A percentile compares a stretch with the other conserved stretches of the same genome.
Evolutionary conservation across 2,113 vertebrate genomes (phyloP).

Genomic region (Atlantisia rogersi): DNA sequence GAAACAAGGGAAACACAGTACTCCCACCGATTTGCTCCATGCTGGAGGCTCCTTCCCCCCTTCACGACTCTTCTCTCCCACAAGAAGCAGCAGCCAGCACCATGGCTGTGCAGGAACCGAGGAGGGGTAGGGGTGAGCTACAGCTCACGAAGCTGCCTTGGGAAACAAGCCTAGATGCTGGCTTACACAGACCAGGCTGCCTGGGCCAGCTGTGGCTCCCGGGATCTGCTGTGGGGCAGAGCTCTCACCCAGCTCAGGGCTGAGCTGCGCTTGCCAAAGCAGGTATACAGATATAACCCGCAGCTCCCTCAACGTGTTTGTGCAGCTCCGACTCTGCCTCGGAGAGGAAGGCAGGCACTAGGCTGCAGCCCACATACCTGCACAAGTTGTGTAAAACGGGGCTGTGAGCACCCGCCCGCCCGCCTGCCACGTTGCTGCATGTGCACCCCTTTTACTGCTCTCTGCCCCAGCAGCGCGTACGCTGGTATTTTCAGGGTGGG

Average conservation of each 20-base stretch:
- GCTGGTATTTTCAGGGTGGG: slow-evolving; percentile 49
- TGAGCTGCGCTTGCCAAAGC: slow-evolving; percentile 40
- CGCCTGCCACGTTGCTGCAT: slow-evolving; percentile 56
- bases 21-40: accelerated
- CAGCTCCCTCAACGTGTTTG: slow-evolving; percentile 49
- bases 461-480: background rate
- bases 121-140: background rate
- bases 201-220: background rate
- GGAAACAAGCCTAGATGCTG: accelerated
- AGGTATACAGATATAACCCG: slow-evolving; percentile 22
- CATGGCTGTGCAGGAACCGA: background rate
- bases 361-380: slow-evolving; percentile 58
- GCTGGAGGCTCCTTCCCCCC: background rate
- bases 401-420: slow-evolving; percentile 15
- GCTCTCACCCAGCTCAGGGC: background rate
- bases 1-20: background rate
- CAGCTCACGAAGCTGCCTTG: accelerated
- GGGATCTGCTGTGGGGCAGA: background rate
- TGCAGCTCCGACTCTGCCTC: slow-evolving; percentile 38
- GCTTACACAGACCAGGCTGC: background rate
- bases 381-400: slow-evolving; percentile 48
- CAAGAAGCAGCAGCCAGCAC: background rate
- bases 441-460: slow-evolving; percentile 1
- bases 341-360: slow-evolving; percentile 32
- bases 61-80: background rate